A percentile compares a stretch with the other conserved stretches of the same genome.
Conservation (phyloP, 2,888 invertebrate genomes). For the Tachina grossa region DNA sequence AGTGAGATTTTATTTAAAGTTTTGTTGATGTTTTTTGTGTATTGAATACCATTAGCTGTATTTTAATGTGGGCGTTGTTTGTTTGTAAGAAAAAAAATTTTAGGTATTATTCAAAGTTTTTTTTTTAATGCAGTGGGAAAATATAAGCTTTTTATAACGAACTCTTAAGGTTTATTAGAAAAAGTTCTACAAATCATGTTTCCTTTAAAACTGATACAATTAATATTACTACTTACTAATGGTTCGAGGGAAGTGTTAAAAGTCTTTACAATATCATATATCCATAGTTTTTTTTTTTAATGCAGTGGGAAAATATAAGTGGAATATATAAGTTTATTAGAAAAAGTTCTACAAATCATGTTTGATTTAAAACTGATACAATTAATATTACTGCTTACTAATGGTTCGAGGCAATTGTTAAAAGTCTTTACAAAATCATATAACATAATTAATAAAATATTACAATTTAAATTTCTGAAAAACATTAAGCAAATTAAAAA, state of each 20-base stretch:
- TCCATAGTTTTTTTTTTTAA: slow-evolving; percentile 10
- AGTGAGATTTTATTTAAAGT: slow-evolving; percentile 56
- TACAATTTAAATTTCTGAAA: too few relatives aligned
- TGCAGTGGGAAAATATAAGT: slow-evolving; percentile 11
- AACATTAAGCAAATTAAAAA: too few relatives aligned
- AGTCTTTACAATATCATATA: too few relatives aligned
- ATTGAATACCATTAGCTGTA: slow-evolving; percentile 41
- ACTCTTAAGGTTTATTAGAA: neutral
- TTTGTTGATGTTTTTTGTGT: slow-evolving; percentile 9
- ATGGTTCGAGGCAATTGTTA: too few relatives aligned
- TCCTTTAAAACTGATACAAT: neutral
- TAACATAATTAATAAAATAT: too few relatives aligned
- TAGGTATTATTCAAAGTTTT: neutral
- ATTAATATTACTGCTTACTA: neutral
- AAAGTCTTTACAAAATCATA: too few relatives aligned
- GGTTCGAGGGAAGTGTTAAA: too few relatives aligned
- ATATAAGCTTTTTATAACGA: slow-evolving; percentile 10
- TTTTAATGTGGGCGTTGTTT: slow-evolving; percentile 63
- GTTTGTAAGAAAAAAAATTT: slow-evolving; percentile 7
- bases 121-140: slow-evolving; percentile 12
- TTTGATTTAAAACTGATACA: neutral
- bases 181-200: neutral
- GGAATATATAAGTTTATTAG: neutral
- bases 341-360: neutral
- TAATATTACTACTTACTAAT: neutral